Conservation (phyloP, 1,140 invertebrate genomes). For the Lucilia cuprina region DNA sequence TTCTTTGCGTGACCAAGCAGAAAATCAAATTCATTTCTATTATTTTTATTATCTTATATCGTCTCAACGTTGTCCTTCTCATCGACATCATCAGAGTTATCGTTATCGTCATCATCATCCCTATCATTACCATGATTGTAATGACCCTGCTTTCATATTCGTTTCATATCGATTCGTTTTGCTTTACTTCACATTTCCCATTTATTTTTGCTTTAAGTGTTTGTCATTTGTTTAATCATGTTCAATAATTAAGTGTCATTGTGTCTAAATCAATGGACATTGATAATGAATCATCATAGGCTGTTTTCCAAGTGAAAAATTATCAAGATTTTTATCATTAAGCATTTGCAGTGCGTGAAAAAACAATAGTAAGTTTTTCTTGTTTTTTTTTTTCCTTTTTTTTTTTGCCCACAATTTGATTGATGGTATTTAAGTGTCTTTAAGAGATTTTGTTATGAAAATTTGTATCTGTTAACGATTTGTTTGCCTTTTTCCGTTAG, state of each 20-base stretch:
- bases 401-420: background rate
- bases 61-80: background rate
- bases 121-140: background rate
- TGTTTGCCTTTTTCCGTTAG: background rate
- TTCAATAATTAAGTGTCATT: conserved; percentile 12
- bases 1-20: conserved; percentile 10
- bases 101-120: background rate
- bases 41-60: background rate
- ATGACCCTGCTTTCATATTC: background rate
- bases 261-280: conserved; percentile 10
- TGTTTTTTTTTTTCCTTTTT: too few relatives aligned
- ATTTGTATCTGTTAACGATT: conserved; percentile 3
- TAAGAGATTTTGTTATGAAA: background rate
- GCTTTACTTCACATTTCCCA: background rate
- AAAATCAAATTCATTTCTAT: background rate
- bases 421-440: background rate
- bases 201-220: background rate
- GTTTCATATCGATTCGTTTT: background rate
- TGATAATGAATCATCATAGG: conserved; percentile 7
- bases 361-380: too few relatives aligned
- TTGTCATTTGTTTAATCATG: background rate
- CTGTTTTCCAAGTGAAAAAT: background rate
- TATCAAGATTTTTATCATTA: background rate
- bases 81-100: background rate
- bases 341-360: background rate